Conservation (phyloP, 2,888 invertebrate species). For the Alloscopus bannaensis region DNA sequence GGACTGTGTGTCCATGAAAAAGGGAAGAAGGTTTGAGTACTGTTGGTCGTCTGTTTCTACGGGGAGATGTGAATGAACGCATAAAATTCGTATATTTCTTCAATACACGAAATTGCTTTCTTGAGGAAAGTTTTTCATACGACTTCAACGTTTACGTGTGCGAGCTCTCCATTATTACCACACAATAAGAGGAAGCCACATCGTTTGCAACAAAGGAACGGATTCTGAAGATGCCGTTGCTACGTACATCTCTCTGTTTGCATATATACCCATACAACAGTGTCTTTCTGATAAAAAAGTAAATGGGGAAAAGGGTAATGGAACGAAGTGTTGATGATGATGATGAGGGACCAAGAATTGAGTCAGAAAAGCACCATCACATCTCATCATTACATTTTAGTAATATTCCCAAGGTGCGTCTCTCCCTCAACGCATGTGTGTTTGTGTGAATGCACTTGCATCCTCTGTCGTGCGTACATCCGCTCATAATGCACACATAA, state of each 20-base stretch:
- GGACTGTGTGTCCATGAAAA: not conserved
- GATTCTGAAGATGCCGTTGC: no score
- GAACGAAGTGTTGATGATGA: no score
- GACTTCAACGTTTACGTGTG: not conserved
- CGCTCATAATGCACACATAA: conserved; percentile 16
- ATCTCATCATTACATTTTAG: conserved; percentile 31
- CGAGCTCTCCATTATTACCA: not conserved
- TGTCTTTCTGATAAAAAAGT: not conserved
- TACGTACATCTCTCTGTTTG: not conserved
- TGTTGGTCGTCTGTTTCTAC: no score
- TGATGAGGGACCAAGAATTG: not conserved
- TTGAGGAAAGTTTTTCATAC: not conserved
- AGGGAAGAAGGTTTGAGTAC: not conserved
- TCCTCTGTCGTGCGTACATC: no score
- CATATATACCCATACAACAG: not conserved
- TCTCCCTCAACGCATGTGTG: no score
- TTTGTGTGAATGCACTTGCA: no score
- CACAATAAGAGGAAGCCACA: no score
- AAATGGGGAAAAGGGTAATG: conserved; percentile 14
- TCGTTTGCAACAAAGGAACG: no score
- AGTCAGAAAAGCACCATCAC: conserved; percentile 11
- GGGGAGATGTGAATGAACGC: no score
- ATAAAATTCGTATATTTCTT: no score
- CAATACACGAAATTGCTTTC: no score
- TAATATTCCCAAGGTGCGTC: conserved; percentile 34